phyloP scores from a whole-genome alignment of 2,797 vertebrate species.

The Dallia pectoralis region DNA sequence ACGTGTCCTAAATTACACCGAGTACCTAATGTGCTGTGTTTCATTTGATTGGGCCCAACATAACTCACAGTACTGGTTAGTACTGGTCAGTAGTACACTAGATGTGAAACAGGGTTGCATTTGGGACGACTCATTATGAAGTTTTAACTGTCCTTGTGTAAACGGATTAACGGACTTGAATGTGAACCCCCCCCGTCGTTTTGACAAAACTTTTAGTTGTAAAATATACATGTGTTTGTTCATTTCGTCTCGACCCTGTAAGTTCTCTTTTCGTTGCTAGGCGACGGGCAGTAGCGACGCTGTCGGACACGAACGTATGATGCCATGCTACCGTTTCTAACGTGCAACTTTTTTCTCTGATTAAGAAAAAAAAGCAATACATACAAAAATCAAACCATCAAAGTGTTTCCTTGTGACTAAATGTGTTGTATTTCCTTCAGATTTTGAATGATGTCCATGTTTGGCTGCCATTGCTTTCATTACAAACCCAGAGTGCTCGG shows the following conservation, averaged over 20 bases:
- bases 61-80: neutral
- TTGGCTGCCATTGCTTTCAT: neutral
- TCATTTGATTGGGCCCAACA: neutral
- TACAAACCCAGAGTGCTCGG: neutral
- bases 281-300: neutral
- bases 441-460: neutral
- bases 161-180: constrained; percentile 12
- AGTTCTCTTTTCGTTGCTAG: neutral
- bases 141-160: constrained; percentile 17
- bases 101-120: neutral
- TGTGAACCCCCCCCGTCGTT: constrained; percentile 23
- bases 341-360: neutral
- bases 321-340: neutral
- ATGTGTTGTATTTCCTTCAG: neutral
- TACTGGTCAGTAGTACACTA: neutral
- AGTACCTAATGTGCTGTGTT: neutral
- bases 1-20: neutral
- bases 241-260: neutral
- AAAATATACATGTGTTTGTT: constrained; percentile 9
- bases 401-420: neutral
- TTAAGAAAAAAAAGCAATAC: neutral
- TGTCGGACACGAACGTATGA: neutral
- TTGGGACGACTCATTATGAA: neutral
- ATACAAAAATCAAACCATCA: neutral
- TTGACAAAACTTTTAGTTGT: constrained; percentile 15